Conservation (phyloP, 2,113 vertebrate genomes). For the Oreochromis niloticus region DNA sequence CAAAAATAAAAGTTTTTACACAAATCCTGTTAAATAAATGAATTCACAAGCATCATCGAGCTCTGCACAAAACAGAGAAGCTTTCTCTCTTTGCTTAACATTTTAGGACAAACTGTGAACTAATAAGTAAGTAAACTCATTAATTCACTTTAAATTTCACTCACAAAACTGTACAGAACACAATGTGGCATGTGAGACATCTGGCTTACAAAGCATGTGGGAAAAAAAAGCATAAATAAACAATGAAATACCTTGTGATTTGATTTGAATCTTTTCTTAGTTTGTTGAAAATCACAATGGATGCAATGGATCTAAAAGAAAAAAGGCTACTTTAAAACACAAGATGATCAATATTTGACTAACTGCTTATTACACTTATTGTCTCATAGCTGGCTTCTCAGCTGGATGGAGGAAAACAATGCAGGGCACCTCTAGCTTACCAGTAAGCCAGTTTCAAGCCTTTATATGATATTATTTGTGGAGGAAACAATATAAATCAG, state of each 20-base stretch:
- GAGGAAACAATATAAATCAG: neutral
- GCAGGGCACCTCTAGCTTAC: neutral
- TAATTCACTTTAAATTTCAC: neutral
- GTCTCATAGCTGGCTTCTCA: neutral
- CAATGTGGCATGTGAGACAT: neutral
- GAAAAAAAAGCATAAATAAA: neutral
- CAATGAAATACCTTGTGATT: neutral
- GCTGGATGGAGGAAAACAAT: neutral
- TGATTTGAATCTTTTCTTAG: neutral
- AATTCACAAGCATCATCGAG: neutral
- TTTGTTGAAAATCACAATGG: neutral
- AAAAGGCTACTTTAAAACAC: neutral
- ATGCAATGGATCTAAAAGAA: neutral
- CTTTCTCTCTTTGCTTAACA: neutral
- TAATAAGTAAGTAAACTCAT: neutral
- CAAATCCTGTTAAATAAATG: neutral
- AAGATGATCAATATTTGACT: neutral
- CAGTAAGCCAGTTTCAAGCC: neutral
- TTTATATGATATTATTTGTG: neutral
- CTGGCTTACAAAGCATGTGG: neutral
- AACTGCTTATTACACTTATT: neutral
- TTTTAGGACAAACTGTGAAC: neutral
- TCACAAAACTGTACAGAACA: neutral
- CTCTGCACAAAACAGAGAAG: neutral
- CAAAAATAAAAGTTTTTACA: neutral